Conservation (phyloP, 2,113 vertebrate species). For the Pseudorhombus dupliciocellatus region DNA sequence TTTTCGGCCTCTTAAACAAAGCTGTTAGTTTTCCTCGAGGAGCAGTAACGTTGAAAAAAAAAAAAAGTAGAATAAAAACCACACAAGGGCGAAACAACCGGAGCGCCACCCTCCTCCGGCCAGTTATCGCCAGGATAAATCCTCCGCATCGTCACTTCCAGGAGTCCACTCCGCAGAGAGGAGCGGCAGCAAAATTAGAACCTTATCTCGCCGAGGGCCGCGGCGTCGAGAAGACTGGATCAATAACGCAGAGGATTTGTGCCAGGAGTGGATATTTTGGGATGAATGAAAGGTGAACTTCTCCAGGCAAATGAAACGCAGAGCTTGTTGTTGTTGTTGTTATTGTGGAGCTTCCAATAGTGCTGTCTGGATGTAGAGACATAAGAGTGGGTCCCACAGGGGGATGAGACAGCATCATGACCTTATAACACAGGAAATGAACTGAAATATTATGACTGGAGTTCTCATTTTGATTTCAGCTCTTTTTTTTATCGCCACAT, state of each 20-base stretch:
- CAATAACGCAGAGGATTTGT: conserved; percentile 52
- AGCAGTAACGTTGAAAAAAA: too few species aligned
- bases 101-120: conserved; percentile 18
- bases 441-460: background rate
- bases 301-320: conserved; percentile 31
- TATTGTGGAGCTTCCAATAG: conserved; percentile 16
- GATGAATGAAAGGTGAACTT: conserved; percentile 41
- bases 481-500: too few species aligned
- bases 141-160: conserved; percentile 35
- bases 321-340: conserved; percentile 41
- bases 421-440: conserved; percentile 10
- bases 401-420: background rate
- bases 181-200: conserved; percentile 55
- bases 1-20: conserved; percentile 38
- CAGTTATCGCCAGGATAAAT: conserved; percentile 61
- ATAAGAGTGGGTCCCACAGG: conserved; percentile 12
- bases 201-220: conserved; percentile 49
- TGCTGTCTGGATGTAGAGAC: conserved; percentile 18
- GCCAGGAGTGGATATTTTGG: conserved; percentile 48
- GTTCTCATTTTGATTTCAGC: conserved; percentile 9
- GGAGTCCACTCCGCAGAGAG: conserved; percentile 24
- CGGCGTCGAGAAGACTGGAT: conserved; percentile 54
- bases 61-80: too few species aligned
- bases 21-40: conserved; percentile 53
- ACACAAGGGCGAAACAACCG: conserved; percentile 35